These are phyloP conservation scores for Anoura caudifer DNA, from an alignment of 2,113 vertebrate genomes.

Conservation along the genomic window DNA sequence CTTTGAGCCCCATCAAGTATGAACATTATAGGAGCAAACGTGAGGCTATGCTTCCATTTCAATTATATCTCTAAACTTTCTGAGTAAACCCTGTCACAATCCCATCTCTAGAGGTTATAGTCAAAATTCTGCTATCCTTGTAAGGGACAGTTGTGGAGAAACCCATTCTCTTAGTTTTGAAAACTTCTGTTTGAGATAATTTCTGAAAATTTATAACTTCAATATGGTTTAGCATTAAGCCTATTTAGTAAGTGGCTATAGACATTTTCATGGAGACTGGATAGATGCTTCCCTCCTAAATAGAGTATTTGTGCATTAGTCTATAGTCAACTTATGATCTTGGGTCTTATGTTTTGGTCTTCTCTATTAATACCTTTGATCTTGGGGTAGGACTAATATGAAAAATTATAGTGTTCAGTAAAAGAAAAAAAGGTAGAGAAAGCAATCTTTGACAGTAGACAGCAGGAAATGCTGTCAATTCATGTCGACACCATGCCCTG, in stretches of 20 bases:
- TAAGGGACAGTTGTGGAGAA: background rate
- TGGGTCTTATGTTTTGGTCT: background rate
- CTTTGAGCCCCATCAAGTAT: background rate
- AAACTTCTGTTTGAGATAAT: background rate
- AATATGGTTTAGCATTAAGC: background rate
- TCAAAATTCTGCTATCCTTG: background rate
- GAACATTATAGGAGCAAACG: background rate
- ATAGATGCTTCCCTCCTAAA: background rate
- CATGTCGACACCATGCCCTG: background rate
- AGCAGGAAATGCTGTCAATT: background rate
- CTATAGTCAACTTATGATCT: background rate
- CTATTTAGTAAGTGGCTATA: background rate
- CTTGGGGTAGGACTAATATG: background rate
- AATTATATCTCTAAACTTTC: background rate
- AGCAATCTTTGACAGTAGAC: background rate
- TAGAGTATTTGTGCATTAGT: background rate
- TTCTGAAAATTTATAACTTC: background rate
- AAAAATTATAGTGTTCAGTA: background rate
- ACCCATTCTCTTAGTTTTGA: background rate
- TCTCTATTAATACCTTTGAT: background rate
- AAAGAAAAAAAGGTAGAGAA: conserved; percentile 3
- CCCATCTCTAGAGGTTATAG: background rate
- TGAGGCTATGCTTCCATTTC: background rate
- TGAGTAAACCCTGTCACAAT: background rate
- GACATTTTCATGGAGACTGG: background rate